Conservation (phyloP, 2,797 vertebrate genomes). For the Sebastes taczanowskii region DNA sequence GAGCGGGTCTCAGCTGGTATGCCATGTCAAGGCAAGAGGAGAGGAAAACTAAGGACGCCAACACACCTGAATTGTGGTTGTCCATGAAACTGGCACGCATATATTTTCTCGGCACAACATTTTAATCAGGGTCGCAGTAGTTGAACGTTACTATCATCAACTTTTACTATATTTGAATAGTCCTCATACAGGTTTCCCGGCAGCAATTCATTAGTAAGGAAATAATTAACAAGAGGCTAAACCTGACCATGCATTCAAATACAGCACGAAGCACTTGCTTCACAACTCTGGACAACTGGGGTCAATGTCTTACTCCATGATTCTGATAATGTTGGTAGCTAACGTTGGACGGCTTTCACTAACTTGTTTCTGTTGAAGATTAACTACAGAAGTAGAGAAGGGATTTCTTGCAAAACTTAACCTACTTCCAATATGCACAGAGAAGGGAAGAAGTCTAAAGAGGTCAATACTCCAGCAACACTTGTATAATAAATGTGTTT, state of each 20-base stretch:
- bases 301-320: neutral
- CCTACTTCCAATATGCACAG: neutral
- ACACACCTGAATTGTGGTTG: slow-evolving; percentile 35
- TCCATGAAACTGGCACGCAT: slow-evolving; percentile 3
- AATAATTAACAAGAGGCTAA: neutral
- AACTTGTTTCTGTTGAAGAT: neutral
- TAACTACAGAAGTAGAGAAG: neutral
- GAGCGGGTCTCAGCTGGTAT: slow-evolving; percentile 77
- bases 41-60: slow-evolving; percentile 34
- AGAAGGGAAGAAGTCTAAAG: neutral
- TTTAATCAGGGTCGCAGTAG: neutral
- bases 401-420: neutral
- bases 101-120: neutral
- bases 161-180: neutral
- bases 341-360: neutral
- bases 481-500: neutral
- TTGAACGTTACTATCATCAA: neutral
- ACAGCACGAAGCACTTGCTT: neutral
- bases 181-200: neutral
- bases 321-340: neutral
- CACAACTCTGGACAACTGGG: neutral
- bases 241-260: neutral
- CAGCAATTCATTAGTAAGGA: neutral
- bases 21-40: slow-evolving; percentile 49
- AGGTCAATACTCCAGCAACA: neutral